Base-by-base conservation (phyloP, 2,888 invertebrate genomes). In the Dichetophora obliterata region DNA sequence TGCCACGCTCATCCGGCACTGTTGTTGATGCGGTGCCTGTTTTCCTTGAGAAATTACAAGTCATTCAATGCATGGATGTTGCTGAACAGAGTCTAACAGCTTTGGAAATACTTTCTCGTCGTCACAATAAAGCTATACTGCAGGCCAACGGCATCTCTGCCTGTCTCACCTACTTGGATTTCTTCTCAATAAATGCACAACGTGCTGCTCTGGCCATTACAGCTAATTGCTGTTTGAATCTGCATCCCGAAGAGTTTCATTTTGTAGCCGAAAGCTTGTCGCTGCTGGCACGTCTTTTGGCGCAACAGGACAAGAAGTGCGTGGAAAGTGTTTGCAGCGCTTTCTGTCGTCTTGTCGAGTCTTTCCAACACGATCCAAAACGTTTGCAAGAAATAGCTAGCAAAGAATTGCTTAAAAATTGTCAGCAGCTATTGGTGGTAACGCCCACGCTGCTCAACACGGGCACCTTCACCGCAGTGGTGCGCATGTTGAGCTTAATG, bases 21-120 rank as follows among this genome's bases (percentile, higher is more conserved):
- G 98, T 99, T 11, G 96, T 98, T 2, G 96, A 99, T 85, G 98
- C 98, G 2, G 97, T 99, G 77, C 99, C 99, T 1, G 96, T 97
- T 0, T 98, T 99, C 90, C 91, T 99, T 75, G 98, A 98, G 90
- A 99, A 98, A 90, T 91, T 99, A 76, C 98, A 98, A 90, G 96
- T 97, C 31, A 99, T 99, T 84, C 98, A 98, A 83, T 99, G 99
- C 89, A 99, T 99, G 97, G 99, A 99, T 90, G 99, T 99, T 24
- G 99, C 99, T 4, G 99, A 99, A 89, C 99, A 99, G 90, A 96
- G 98, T 82, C 92, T 99, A 79, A 98, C 98, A 5, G 99, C 99
- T 3, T 91, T 99, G 59, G 99, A 99, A 88, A 98, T 98, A 94
- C 91, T 99, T 71, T 99, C 98, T 0, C 92, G 98, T 16, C 92